Base-by-base conservation (phyloP, 2,113 vertebrate genomes). In the Gymnorhina tibicen region DNA sequence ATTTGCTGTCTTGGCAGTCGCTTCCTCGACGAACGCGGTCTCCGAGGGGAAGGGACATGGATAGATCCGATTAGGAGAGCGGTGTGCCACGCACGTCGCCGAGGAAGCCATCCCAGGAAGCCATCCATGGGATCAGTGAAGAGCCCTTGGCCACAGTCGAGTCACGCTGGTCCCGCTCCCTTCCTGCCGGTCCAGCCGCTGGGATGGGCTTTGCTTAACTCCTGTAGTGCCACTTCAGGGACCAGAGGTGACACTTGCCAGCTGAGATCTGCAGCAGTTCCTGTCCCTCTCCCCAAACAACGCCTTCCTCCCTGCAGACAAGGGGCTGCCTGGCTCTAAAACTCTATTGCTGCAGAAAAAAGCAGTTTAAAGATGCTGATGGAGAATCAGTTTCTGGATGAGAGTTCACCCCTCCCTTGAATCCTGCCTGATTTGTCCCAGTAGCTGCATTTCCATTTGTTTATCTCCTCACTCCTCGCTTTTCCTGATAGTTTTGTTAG, bases 121-220 rank as follows among this genome's bases (percentile, higher is more conserved):
- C 70, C 78, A 53, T 13, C 55, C 88, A 0, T 24, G 63, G 87
- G 15, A 9, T 56, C 79, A 56, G 63, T 8, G 56, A 19, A 4
- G 47, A 55, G 79, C 63, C 63, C 35, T 19, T 16, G 63, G 63
- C 50, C 72, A 52, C 12, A 39, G 26, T 55, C 4, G 2, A 19
- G 41, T 42, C 68, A 6, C 0, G 3, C 7, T 39, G 70, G 47
- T 47, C 67, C 62, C 1, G 2, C 39, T 74, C 7, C 1, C 17
- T 28, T 66, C 59, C 88, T 74, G 55, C 58, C 2, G 0, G 6
- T 7, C 66, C 14, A 2, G 73, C 16, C 44, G 55, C 87, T n/a
- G 56, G 11, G 24, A 0, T 44, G 59, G 37, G 59, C 41, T 66
- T 28, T 66, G 37, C 7, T 89, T 7, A 4, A 13, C 26, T 49